These are phyloP conservation scores for Hippopotamus amphibius DNA, from an alignment of 2,113 vertebrate genomes.

Conservation along the genomic window DNA sequence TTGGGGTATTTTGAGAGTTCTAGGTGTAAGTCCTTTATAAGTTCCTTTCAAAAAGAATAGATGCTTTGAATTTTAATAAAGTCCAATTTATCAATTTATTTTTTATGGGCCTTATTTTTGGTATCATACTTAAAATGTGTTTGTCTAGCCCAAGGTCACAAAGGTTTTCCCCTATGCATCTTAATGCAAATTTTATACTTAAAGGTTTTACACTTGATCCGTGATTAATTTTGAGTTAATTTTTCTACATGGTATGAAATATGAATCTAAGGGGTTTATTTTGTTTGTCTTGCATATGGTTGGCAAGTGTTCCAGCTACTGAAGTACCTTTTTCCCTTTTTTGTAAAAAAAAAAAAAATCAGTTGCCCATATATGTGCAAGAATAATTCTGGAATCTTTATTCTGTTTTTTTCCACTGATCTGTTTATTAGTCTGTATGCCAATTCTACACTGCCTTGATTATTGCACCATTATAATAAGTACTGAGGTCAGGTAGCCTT, in stretches of 20 bases:
- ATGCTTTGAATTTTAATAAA: background rate
- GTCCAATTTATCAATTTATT: background rate
- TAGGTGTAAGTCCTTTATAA: background rate
- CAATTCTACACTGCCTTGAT: background rate
- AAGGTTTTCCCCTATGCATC: background rate
- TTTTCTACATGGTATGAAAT: background rate
- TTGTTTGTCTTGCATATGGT: background rate
- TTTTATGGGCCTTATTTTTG: background rate
- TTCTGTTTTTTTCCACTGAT: background rate
- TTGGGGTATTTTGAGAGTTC: background rate
- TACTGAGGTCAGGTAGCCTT: background rate
- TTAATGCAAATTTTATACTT: background rate
- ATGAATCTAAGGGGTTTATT: background rate
- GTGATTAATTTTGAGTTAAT: background rate
- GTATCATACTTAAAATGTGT: background rate
- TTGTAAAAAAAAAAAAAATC: background rate
- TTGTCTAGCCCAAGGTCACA: background rate
- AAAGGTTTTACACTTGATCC: background rate
- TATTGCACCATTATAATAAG: background rate
- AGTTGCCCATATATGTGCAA: background rate
- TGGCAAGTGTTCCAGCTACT: background rate
- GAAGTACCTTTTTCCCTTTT: background rate
- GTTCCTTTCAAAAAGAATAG: background rate
- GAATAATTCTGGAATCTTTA: background rate
- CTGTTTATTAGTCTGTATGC: background rate